phyloP scores from a whole-genome alignment of 2,113 vertebrate genomes.

The Chionomys nivalis region DNA sequence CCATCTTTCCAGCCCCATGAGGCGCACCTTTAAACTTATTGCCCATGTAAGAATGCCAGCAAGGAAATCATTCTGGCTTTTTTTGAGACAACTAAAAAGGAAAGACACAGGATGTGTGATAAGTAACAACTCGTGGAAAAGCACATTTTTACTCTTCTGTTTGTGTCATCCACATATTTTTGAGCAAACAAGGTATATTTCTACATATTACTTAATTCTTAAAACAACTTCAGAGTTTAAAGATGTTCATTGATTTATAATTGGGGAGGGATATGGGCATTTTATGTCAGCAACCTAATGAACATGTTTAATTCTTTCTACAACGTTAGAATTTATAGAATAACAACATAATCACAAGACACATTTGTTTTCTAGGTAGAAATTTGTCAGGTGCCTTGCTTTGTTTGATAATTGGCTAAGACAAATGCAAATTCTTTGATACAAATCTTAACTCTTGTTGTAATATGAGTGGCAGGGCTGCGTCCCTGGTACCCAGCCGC shows the following conservation, averaged over 20 bases:
- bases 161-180: background rate
- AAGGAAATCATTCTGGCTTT: background rate
- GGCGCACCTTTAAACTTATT: background rate
- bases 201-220: background rate
- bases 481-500: too few relatives aligned
- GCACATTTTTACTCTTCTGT: background rate
- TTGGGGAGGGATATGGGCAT: background rate
- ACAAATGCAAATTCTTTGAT: background rate
- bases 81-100: conserved; percentile 17
- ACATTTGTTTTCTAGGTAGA: background rate
- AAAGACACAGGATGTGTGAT: background rate
- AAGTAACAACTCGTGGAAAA: background rate
- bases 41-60: background rate
- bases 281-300: background rate
- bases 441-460: background rate
- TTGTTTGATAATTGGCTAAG: background rate
- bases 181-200: background rate
- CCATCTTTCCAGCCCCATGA: background rate
- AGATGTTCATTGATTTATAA: background rate
- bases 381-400: too few relatives aligned
- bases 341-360: too few relatives aligned
- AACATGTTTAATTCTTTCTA: background rate
- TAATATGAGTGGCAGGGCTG: too few relatives aligned
- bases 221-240: conserved; percentile 7
- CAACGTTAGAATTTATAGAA: too few relatives aligned